Evolutionary conservation across 2,888 invertebrate species (phyloP).

Genomic region (Seira musarum): DNA sequence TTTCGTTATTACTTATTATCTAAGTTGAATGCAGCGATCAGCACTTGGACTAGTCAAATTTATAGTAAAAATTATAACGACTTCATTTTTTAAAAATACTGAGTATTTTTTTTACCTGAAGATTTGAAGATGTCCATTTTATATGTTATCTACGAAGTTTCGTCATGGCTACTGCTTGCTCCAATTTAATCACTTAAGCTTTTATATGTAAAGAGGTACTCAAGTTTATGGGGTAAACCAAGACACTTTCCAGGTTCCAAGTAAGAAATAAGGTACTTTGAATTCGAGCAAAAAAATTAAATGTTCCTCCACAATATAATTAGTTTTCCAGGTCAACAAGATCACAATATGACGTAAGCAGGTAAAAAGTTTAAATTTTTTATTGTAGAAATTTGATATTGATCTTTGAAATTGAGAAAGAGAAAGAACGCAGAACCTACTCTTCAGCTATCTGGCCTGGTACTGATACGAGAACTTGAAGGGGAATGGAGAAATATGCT

Average conservation of each 20-base stretch:
- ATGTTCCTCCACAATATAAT: too few relatives aligned
- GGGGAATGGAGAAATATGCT: constrained; percentile 24
- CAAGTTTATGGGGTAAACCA: constrained; percentile 3
- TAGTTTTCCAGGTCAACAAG: too few relatives aligned
- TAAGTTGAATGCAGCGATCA: too few relatives aligned
- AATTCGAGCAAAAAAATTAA: too few relatives aligned
- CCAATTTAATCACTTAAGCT: neutral
- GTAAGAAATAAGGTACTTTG: too few relatives aligned
- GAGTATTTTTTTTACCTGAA: constrained; percentile 38
- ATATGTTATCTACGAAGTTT: neutral
- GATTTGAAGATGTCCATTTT: constrained; percentile 36
- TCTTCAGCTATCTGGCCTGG: constrained; percentile 40
- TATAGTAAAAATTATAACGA: too few relatives aligned
- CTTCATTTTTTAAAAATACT: neutral
- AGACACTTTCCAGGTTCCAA: neutral
- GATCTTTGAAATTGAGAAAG: too few relatives aligned
- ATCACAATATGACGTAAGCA: too few relatives aligned
- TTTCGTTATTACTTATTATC: too few relatives aligned
- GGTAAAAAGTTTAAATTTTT: too few relatives aligned
- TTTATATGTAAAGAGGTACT: neutral
- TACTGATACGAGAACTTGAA: constrained; percentile 36
- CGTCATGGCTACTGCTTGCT: neutral
- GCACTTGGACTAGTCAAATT: too few relatives aligned
- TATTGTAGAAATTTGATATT: too few relatives aligned
- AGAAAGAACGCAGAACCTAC: constrained; percentile 27